A percentile compares a stretch with the other conserved stretches of the same genome.
phyloP scores from a whole-genome alignment of 1,140 invertebrate species.

The Drosophila cardini region DNA sequence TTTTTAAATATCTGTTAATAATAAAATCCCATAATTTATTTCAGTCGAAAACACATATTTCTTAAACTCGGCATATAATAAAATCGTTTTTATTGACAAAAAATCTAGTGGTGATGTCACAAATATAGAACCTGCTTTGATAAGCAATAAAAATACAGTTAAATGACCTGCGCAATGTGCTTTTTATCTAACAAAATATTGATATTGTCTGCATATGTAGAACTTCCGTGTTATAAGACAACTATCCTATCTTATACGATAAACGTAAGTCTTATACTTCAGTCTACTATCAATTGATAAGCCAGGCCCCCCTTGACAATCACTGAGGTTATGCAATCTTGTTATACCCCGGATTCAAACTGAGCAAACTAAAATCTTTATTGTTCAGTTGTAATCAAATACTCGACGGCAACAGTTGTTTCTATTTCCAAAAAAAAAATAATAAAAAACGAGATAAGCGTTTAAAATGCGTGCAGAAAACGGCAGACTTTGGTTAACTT shows the following conservation, averaged over 20 bases:
- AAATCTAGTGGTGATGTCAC: too few relatives aligned
- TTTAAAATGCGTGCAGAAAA: slow-evolving; percentile 52
- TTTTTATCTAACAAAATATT: neutral
- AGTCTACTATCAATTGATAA: neutral
- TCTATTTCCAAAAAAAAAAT: neutral
- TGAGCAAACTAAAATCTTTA: slow-evolving; percentile 14
- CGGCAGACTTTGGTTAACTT: slow-evolving; percentile 61
- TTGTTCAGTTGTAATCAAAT: slow-evolving; percentile 37
- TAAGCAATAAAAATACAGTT: too few relatives aligned
- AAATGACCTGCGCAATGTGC: neutral
- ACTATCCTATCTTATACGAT: neutral
- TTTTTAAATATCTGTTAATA: too few relatives aligned
- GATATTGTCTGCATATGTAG: neutral
- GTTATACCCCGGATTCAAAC: neutral
- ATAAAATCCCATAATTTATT: too few relatives aligned
- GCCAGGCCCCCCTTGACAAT: neutral
- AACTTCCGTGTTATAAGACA: neutral
- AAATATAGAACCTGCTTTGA: neutral
- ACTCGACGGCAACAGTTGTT: slow-evolving; percentile 7
- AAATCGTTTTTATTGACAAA: too few relatives aligned
- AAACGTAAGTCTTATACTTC: neutral
- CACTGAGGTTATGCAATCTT: neutral
- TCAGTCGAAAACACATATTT: too few relatives aligned
- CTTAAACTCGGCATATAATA: too few relatives aligned
- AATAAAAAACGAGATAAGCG: slow-evolving; percentile 44